A percentile compares a stretch with the other conserved stretches of the same genome.
Evolutionary conservation across 2,888 invertebrate genomes (phyloP).

Genomic region (Drosophila koepferae): DNA sequence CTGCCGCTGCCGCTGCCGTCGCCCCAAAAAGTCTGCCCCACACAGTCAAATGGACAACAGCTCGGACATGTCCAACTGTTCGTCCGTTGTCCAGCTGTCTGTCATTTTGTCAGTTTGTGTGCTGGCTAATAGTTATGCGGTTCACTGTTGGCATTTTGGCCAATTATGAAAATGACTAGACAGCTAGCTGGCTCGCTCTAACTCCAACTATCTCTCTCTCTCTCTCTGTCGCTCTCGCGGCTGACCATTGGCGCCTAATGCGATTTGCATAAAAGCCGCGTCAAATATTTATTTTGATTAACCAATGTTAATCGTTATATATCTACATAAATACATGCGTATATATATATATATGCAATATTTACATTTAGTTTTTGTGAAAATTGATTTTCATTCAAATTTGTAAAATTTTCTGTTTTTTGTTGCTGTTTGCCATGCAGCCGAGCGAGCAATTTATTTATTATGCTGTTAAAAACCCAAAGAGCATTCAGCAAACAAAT

Average conservation of each 20-base stretch:
- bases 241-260: slow-evolving; percentile 60
- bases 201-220: background rate
- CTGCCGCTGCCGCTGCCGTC: background rate
- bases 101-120: slow-evolving; percentile 33
- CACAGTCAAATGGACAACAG: slow-evolving; percentile 34
- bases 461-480: slow-evolving; percentile 71
- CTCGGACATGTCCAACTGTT: background rate
- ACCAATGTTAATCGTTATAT: slow-evolving; percentile 61
- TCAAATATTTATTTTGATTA: slow-evolving; percentile 72
- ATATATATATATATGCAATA: slow-evolving; percentile 1
- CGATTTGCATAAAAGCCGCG: slow-evolving; percentile 68
- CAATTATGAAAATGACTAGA: slow-evolving; percentile 74
- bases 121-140: slow-evolving; percentile 75
- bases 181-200: slow-evolving; percentile 25
- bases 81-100: slow-evolving; percentile 14
- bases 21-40: background rate
- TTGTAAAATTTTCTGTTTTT: slow-evolving; percentile 22
- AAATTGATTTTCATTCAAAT: slow-evolving; percentile 55
- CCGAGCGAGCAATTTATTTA: slow-evolving; percentile 64
- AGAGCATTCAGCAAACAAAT: slow-evolving; percentile 66
- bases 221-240: slow-evolving; percentile 12
- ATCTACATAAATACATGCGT: background rate
- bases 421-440: slow-evolving; percentile 37
- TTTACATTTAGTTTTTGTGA: slow-evolving; percentile 11
- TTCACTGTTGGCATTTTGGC: slow-evolving; percentile 68